These are phyloP conservation scores for Clusia tigrina DNA, from an alignment of 2,888 invertebrate species.

Conservation along the genomic window DNA sequence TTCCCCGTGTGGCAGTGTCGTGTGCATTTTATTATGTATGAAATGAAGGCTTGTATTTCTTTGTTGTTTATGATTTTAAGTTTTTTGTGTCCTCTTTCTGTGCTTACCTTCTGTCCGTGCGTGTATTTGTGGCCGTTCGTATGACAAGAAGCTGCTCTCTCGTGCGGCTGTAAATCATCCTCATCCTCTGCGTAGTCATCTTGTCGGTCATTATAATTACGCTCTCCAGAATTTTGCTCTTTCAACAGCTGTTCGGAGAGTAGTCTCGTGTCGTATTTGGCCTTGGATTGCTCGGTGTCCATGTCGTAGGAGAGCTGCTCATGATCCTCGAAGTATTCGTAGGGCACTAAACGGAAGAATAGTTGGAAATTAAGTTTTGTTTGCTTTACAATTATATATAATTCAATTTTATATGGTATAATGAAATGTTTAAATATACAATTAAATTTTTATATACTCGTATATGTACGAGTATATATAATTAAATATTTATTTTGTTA, in stretches of 20 bases:
- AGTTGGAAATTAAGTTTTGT: background rate
- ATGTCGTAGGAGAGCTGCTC: constrained; percentile 62
- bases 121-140: constrained; percentile 60
- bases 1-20: too few relatives aligned
- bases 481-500: too few relatives aligned
- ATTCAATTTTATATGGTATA: too few relatives aligned
- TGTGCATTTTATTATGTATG: too few relatives aligned
- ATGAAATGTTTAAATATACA: too few relatives aligned
- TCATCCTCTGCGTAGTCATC: constrained; percentile 29
- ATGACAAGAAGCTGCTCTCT: constrained; percentile 60
- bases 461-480: too few relatives aligned
- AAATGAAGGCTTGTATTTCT: too few relatives aligned
- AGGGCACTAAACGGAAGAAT: constrained; percentile 43
- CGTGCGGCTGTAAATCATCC: constrained; percentile 55
- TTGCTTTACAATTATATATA: too few relatives aligned
- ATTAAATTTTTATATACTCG: too few relatives aligned
- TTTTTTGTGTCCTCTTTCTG: too few relatives aligned
- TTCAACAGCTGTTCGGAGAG: constrained; percentile 60
- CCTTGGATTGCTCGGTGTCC: constrained; percentile 63
- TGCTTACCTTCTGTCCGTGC: constrained; percentile 63
- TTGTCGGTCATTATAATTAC: constrained; percentile 14
- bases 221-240: constrained; percentile 42
- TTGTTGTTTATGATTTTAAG: too few relatives aligned
- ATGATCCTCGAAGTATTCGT: constrained; percentile 62
- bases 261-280: constrained; percentile 62